A percentile compares a stretch with the other conserved stretches of the same genome.
Evolutionary conservation across 2,113 vertebrate genomes (phyloP).

Genomic region (Psittacula cyanocephala): DNA sequence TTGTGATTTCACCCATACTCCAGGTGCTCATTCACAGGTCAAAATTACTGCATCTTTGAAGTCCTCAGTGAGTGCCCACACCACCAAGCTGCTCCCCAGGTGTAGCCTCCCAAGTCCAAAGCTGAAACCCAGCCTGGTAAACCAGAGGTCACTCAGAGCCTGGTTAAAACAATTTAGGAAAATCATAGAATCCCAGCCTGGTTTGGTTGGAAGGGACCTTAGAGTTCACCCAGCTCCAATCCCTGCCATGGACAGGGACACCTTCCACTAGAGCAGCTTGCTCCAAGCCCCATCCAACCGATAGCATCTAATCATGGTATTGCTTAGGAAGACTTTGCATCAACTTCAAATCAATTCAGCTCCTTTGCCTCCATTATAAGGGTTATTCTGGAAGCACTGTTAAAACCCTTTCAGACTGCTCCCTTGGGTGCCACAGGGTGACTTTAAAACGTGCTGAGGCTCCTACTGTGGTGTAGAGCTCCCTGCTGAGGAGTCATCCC

Average conservation of each 20-base stretch:
- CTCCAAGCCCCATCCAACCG: not conserved
- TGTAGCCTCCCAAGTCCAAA: not conserved
- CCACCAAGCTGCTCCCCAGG: not conserved
- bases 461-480: not conserved
- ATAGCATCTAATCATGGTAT: not conserved
- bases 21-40: not conserved
- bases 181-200: not conserved
- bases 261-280: not conserved
- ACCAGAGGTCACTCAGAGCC: not conserved
- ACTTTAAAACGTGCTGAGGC: rapidly evolving
- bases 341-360: not conserved
- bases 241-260: not conserved
- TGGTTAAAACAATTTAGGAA: not conserved
- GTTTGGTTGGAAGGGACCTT: not conserved
- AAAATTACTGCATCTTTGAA: not conserved
- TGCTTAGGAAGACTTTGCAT: not conserved
- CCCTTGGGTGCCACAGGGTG: not conserved
- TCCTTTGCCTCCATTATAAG: not conserved
- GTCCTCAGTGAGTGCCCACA: not conserved
- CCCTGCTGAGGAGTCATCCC: rapidly evolving
- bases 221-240: not conserved
- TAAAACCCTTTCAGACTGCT: not conserved
- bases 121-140: not conserved
- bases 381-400: not conserved
- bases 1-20: not conserved